Evolutionary conservation across 2,113 vertebrate species (phyloP).

Genomic region (Eleginops maclovinus): DNA sequence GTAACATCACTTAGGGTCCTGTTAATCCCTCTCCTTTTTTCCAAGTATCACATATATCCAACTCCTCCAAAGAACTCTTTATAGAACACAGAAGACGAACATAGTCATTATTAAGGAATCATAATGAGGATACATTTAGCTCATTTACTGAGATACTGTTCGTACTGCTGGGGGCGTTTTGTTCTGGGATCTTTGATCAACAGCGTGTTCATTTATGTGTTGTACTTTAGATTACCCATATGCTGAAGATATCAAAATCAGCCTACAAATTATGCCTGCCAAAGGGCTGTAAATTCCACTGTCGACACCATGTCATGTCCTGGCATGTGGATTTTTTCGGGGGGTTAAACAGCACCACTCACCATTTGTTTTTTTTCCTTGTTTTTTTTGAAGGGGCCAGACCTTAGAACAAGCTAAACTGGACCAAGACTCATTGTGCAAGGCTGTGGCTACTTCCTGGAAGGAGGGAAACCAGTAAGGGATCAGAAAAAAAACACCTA

Average conservation of each 20-base stretch:
- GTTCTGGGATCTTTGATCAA: conserved; percentile 41
- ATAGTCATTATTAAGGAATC: conserved; percentile 15
- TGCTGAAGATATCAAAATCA: neutral
- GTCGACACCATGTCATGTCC: neutral
- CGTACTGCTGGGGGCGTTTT: conserved; percentile 33
- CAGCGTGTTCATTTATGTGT: conserved; percentile 37
- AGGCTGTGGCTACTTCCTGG: neutral
- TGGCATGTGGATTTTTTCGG: neutral
- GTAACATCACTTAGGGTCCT: neutral
- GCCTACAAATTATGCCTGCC: conserved; percentile 5
- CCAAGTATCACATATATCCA: conserved; percentile 1
- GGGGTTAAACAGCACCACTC: neutral
- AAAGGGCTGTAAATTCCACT: neutral
- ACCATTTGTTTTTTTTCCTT: neutral
- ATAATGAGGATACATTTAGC: conserved; percentile 21
- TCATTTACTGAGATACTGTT: conserved; percentile 31
- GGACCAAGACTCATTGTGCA: neutral
- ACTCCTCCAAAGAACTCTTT: conserved; percentile 6
- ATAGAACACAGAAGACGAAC: neutral
- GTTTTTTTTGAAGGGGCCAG: neutral
- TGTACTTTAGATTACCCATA: conserved; percentile 32
- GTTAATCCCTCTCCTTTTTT: neutral
- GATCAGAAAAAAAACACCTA: neutral
- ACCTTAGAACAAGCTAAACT: conserved; percentile 7
- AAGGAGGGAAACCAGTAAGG: neutral